A percentile compares a stretch with the other conserved stretches of the same genome.
Evolutionary conservation across 2,113 vertebrate species (phyloP).

Genomic region (Lipophrys pholis): DNA sequence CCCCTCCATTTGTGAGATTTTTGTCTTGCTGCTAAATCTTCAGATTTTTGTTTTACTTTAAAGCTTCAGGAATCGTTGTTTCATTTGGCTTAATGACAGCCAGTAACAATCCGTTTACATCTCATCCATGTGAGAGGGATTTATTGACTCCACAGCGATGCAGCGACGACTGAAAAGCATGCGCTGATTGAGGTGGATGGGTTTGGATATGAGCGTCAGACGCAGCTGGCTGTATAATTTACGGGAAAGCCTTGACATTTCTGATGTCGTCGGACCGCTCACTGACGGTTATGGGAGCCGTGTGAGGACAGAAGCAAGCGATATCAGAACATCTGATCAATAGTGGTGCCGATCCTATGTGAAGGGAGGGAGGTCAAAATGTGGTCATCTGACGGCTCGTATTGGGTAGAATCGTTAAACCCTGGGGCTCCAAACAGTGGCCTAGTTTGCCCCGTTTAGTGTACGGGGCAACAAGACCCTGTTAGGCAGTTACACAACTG

Average conservation of each 20-base stretch:
- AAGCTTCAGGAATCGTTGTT: neutral
- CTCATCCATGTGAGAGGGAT: conserved; percentile 27
- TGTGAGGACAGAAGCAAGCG: conserved; percentile 6
- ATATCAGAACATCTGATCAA: conserved; percentile 36
- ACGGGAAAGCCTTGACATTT: neutral
- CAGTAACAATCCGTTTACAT: conserved; percentile 38
- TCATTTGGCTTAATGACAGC: conserved; percentile 25
- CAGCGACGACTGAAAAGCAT: neutral
- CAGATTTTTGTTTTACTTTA: conserved; percentile 1
- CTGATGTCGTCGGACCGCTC: neutral
- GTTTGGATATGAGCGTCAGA: neutral
- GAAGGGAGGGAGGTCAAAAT: conserved; percentile 7
- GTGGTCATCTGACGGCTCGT: conserved; percentile 35
- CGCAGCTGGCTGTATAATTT: conserved; percentile 20
- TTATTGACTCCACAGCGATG: conserved; percentile 16
- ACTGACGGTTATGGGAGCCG: neutral
- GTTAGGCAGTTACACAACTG: conserved; percentile 43
- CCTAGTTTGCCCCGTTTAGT: conserved; percentile 51
- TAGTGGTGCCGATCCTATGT: conserved; percentile 5
- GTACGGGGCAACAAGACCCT: conserved; percentile 1
- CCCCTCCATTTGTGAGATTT: conserved; percentile 6
- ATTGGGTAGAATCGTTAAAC: conserved; percentile 24
- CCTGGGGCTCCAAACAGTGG: conserved; percentile 26
- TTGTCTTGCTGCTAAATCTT: neutral
- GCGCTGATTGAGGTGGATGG: neutral